Percentiles rank a stretch among this genome's conserved stretches.
phyloP scores from a whole-genome alignment of 2,113 vertebrate genomes.

The Scalopus aquaticus region DNA sequence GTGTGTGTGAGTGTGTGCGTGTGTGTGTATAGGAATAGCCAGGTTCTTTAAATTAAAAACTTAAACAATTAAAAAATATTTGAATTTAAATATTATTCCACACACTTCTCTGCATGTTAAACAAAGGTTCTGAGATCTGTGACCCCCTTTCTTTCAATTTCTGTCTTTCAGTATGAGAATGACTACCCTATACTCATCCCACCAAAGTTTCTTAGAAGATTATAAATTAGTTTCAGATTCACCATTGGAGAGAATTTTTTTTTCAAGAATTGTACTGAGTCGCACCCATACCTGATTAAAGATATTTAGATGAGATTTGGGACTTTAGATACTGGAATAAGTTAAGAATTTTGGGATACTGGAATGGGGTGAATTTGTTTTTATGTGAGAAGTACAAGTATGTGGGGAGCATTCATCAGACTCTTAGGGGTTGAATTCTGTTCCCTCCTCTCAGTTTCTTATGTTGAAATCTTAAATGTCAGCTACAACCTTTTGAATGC shows the following conservation, averaged over 20 bases:
- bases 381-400: not conserved
- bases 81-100: no score
- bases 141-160: no score
- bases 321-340: not conserved
- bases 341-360: not conserved
- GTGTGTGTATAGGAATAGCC: no score
- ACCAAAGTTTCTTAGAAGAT: no score
- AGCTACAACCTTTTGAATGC: not conserved
- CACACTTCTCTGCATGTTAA: no score
- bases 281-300: not conserved
- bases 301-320: constrained; percentile 35
- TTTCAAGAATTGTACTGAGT: not conserved
- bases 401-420: not conserved
- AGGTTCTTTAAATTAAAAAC: no score
- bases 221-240: no score
- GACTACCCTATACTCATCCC: no score
- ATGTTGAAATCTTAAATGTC: not conserved
- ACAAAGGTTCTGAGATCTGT: no score
- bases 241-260: constrained; percentile 1
- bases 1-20: no score
- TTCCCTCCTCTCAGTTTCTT: not conserved
- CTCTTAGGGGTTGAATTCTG: not conserved
- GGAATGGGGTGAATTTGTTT: not conserved
- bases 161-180: no score
- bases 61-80: no score